These are phyloP conservation scores for Typhlomys cinereus DNA, from an alignment of 2,113 vertebrate genomes.

Conservation along the genomic window DNA sequence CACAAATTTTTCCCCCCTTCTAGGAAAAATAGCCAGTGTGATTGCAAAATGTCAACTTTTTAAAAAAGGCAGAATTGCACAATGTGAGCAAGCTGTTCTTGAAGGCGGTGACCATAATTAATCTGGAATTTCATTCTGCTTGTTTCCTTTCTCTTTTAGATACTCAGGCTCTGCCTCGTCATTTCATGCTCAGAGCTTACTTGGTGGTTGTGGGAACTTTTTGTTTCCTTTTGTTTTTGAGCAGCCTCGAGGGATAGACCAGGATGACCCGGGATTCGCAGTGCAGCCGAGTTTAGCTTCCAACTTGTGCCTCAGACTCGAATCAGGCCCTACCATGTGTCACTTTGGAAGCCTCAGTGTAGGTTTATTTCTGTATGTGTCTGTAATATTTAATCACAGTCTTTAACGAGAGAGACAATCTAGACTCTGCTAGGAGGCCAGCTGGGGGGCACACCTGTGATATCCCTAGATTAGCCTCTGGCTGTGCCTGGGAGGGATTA, in stretches of 20 bases:
- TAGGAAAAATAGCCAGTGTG: constrained; percentile 63
- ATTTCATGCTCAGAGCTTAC: neutral
- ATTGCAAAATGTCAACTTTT: constrained; percentile 55
- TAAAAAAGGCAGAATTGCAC: constrained; percentile 29
- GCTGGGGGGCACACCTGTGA: too few species aligned
- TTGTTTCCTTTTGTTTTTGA: neutral
- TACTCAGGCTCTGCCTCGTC: neutral
- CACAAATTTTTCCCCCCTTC: neutral
- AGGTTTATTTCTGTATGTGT: neutral
- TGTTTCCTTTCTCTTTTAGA: neutral
- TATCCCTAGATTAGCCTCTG: too few species aligned
- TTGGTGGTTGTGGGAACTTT: neutral
- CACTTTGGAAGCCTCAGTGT: neutral
- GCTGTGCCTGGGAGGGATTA: too few species aligned
- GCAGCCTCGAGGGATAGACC: neutral
- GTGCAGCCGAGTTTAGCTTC: neutral
- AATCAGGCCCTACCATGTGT: neutral
- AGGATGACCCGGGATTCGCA: neutral
- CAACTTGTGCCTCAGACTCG: neutral
- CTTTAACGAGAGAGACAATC: too few species aligned
- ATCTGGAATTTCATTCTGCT: neutral
- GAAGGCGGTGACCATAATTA: neutral
- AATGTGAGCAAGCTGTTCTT: constrained; percentile 1
- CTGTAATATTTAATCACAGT: too few species aligned
- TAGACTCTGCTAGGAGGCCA: too few species aligned